phyloP scores from a whole-genome alignment of 2,888 invertebrate species.

The Zaprionus obscuricornis region DNA sequence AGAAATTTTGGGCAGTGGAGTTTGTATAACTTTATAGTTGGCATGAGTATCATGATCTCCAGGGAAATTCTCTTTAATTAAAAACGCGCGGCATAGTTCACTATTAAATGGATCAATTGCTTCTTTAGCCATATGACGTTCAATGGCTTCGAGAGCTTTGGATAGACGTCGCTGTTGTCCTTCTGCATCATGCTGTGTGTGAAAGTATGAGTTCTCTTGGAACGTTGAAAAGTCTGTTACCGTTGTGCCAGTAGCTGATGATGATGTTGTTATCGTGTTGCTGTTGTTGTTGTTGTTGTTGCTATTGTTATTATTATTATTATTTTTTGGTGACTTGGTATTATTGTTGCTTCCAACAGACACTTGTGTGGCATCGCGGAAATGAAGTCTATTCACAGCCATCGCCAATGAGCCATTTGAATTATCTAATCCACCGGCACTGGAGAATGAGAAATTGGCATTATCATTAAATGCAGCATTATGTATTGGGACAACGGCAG shows the following conservation, averaged over 20 bases:
- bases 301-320: constrained; percentile 47
- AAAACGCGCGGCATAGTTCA: constrained; percentile 87
- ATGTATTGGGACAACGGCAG: constrained; percentile 45
- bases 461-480: constrained; percentile 80
- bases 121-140: constrained; percentile 80
- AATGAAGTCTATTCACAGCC: constrained; percentile 79
- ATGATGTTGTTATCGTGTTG: constrained; percentile 8
- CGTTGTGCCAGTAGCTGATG: constrained; percentile 42
- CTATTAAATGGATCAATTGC: constrained; percentile 93
- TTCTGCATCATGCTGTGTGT: constrained; percentile 82
- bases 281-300: constrained; percentile 48
- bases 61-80: constrained; percentile 90
- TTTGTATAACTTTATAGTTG: constrained; percentile 86
- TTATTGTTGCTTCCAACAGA: constrained; percentile 38
- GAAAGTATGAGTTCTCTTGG: constrained; percentile 83
- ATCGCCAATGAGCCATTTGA: constrained; percentile 80
- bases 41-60: constrained; percentile 85
- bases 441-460: constrained; percentile 81
- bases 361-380: constrained; percentile 69
- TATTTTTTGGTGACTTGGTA: too few species aligned
- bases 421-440: constrained; percentile 78
- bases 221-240: constrained; percentile 82
- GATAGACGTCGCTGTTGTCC: constrained; percentile 80
- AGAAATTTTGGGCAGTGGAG: constrained; percentile 86
- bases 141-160: constrained; percentile 81